Base-by-base conservation (phyloP, 2,113 vertebrate genomes). In the Ciconia stormi region DNA sequence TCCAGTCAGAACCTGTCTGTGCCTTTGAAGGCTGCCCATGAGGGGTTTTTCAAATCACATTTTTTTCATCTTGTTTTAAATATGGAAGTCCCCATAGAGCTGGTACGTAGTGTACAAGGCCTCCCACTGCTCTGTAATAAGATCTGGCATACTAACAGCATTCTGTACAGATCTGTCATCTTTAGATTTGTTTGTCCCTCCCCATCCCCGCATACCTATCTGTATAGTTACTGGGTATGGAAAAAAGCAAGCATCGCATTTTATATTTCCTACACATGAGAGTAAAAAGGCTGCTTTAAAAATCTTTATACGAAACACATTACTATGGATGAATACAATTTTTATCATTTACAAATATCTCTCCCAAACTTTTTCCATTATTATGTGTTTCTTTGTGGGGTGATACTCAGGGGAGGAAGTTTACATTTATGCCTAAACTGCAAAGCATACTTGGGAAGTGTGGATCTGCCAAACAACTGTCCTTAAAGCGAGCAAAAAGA, bases 21-120 rank as follows among this genome's bases (percentile, higher is more conserved):
- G 98, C 98, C 99, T 99, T 99, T 99, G 99, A 99, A 99, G 98
- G 98, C 99, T 99, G 98, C 98, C 99, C 99, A 99, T 97, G 97
- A 98, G 98, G 98, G 98, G 95, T 96, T 99, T 96, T 98, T 96
- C 76, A 94, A 90, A 97, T 95, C 94, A 91, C 96, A 34, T 97
- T 97, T 98, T 98, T 98, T 98, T 99, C 98, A 98, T 99, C 98
- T 98, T 97, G 93, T 97, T 98, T 98, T 98, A 98, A 98, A 98
- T 98, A 98, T 97, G 96, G 95, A 97, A 97, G 98, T 99, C 99
- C 98, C 99, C 97, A 96, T 97, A 98, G 99, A 98, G 97, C 98
- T 62, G 96, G 96, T 98, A 97, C 97, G 93, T 98, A 98, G 98
- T 69, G 77, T 98, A 98, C 97, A 97, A 98, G 98, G 98, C 98